A percentile compares a stretch with the other conserved stretches of the same genome.
Conservation (phyloP, 2,797 vertebrate species). For the Simalia tracyae region DNA sequence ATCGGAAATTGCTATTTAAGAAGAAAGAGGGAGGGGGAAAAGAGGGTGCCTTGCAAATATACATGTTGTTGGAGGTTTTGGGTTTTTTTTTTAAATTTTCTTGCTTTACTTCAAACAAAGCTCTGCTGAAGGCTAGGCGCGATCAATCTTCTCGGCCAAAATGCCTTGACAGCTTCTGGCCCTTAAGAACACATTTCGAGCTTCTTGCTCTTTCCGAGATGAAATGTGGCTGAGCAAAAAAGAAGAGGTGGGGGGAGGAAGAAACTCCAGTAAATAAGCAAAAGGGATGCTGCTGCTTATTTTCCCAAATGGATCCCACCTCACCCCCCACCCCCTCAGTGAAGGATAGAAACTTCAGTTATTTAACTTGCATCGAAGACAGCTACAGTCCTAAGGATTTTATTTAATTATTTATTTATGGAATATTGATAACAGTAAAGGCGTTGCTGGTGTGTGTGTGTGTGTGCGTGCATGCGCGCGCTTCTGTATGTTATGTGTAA, state of each 20-base stretch:
- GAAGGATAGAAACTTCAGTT: constrained; percentile 61
- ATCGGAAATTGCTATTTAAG: constrained; percentile 57
- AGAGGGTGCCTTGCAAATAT: constrained; percentile 72
- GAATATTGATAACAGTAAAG: constrained; percentile 56
- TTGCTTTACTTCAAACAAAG: constrained; percentile 99
- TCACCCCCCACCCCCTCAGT: background rate
- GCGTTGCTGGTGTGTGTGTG: background rate
- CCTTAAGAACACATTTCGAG: constrained; percentile 97
- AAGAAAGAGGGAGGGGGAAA: background rate
- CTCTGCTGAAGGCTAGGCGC: constrained; percentile 86
- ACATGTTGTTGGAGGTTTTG: constrained; percentile 75
- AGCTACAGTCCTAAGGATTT: background rate
- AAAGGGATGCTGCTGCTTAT: constrained; percentile 57
- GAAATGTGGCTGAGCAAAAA: constrained; percentile 87
- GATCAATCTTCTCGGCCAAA: constrained; percentile 98
- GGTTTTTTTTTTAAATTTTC: constrained; percentile 77
- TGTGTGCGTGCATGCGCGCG: background rate
- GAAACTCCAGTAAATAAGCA: constrained; percentile 80
- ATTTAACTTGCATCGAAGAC: background rate
- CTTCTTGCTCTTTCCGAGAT: constrained; percentile 91
- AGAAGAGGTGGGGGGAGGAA: constrained; percentile 61
- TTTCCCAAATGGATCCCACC: constrained; percentile 52
- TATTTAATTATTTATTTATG: background rate
- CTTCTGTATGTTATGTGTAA: background rate
- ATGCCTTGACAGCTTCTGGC: constrained; percentile 98